Evolutionary conservation across 1,140 invertebrate genomes (phyloP).

Genomic region (Galleria mellonella): DNA sequence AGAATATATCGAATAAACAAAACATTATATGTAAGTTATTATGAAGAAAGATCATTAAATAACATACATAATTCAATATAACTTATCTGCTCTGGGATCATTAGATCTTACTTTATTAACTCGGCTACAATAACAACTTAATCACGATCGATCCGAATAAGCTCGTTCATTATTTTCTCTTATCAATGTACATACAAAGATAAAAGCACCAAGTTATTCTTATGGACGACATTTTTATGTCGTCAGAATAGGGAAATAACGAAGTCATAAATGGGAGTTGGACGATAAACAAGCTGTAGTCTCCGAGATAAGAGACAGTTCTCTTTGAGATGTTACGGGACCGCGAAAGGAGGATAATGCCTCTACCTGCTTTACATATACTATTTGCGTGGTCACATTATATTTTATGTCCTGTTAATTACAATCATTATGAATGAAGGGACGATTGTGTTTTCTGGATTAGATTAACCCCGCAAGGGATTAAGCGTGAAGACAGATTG

Average conservation of each 20-base stretch:
- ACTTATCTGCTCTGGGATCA: neutral
- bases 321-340: constrained; percentile 33
- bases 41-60: too few species aligned
- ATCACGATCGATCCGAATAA: constrained; percentile 46
- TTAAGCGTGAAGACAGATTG: too few species aligned
- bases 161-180: constrained; percentile 62
- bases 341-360: constrained; percentile 23
- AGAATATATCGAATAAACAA: too few species aligned
- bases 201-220: constrained; percentile 54
- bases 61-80: too few species aligned
- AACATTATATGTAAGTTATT: too few species aligned
- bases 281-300: constrained; percentile 9
- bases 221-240: constrained; percentile 64
- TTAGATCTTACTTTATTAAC: constrained; percentile 28
- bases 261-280: constrained; percentile 59
- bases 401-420: too few species aligned
- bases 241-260: constrained; percentile 65
- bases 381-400: too few species aligned
- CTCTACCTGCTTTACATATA: constrained; percentile 9
- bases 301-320: constrained; percentile 17
- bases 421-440: too few species aligned
- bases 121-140: constrained; percentile 52
- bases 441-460: too few species aligned
- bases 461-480: too few species aligned
- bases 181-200: constrained; percentile 53